Percentiles rank a stretch among this genome's conserved stretches.
Conservation (phyloP, 64 coral and sea anemone species). For the Platygyra sinensis region DNA sequence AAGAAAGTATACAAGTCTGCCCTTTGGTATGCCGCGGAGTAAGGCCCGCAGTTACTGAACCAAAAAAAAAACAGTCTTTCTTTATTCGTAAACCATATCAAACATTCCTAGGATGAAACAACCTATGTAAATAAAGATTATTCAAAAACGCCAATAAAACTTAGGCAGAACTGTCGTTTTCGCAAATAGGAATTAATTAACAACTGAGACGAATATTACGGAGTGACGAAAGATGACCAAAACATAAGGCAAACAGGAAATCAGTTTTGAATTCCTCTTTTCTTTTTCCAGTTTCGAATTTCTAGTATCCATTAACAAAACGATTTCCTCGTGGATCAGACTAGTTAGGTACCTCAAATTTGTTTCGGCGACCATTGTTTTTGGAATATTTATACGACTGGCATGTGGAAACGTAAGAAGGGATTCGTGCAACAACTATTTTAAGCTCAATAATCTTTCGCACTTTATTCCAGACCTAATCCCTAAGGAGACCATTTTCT, state of each 20-base stretch:
- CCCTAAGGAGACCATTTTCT: constrained; percentile 31
- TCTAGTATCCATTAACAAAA: neutral
- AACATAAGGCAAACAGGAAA: constrained; percentile 12
- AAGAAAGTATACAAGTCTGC: neutral
- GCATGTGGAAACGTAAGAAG: neutral
- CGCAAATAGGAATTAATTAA: constrained; percentile 1
- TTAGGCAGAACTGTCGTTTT: constrained; percentile 31
- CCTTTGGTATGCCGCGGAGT: neutral
- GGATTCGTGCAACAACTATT: neutral
- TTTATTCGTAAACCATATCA: neutral
- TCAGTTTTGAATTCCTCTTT: neutral
- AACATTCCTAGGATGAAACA: constrained; percentile 17
- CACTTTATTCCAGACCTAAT: constrained; percentile 19
- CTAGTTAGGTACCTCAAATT: neutral
- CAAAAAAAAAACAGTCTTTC: neutral
- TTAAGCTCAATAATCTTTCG: constrained; percentile 17
- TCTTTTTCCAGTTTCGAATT: neutral
- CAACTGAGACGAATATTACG: neutral
- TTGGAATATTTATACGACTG: constrained; percentile 8
- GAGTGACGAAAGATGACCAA: neutral
- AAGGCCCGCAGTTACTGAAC: neutral
- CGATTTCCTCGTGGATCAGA: neutral
- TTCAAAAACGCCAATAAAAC: constrained; percentile 41
- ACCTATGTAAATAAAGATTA: constrained; percentile 44
- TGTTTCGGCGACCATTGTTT: neutral